Evolutionary conservation across 1,140 invertebrate species (phyloP).

Genomic region (Octopus sinensis): DNA sequence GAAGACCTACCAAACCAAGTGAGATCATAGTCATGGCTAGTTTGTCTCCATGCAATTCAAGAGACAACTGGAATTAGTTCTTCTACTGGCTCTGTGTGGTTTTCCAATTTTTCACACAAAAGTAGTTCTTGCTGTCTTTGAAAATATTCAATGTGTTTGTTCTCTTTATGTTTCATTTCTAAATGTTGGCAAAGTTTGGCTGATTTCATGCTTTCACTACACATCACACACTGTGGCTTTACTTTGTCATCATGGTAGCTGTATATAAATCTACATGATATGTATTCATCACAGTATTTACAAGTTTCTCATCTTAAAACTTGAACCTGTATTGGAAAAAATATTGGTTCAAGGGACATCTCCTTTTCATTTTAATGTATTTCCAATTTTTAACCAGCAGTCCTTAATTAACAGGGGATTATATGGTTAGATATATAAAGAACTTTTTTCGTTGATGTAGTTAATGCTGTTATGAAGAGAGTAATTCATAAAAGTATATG

Average conservation of each 20-base stretch:
- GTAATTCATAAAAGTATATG: no score
- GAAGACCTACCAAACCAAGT: no score
- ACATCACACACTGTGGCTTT: background rate
- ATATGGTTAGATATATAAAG: no score
- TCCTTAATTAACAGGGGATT: no score
- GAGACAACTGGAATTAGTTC: background rate
- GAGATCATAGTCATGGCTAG: no score
- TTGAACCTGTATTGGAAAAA: no score
- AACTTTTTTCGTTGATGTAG: no score
- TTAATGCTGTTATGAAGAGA: no score
- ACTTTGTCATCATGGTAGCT: background rate
- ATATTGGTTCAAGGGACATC: no score
- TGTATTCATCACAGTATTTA: background rate
- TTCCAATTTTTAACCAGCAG: no score
- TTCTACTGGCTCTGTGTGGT: background rate
- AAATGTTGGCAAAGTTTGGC: constrained; percentile 4
- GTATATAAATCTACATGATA: background rate
- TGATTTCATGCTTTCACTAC: background rate
- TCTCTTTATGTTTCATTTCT: constrained; percentile 4
- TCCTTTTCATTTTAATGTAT: no score
- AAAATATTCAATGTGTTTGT: background rate
- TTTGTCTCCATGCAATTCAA: constrained; percentile 1
- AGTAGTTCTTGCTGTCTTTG: background rate
- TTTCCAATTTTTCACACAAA: background rate
- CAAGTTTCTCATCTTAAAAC: no score